Percentiles rank a stretch among this genome's conserved stretches.
Conservation (phyloP, 2,113 vertebrate genomes). For the Melanostigma gelatinosum region DNA sequence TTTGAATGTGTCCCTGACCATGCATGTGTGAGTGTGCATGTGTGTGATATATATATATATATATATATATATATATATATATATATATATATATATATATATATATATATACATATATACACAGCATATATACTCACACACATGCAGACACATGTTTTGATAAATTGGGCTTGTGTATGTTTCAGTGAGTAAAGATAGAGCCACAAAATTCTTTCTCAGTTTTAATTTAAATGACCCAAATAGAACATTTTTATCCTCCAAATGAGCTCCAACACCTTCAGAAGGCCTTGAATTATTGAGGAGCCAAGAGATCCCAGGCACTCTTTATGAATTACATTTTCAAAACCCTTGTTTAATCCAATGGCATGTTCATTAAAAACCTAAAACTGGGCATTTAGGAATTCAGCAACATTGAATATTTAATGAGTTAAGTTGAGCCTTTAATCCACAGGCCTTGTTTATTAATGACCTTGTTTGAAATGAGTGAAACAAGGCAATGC, state of each 20-base stretch:
- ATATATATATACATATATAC: too few species aligned
- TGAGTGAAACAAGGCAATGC: slow-evolving; percentile 14
- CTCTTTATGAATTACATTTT: slow-evolving; percentile 72
- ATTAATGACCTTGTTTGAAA: slow-evolving; percentile 57
- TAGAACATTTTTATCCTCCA: slow-evolving; percentile 61
- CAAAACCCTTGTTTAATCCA: slow-evolving; percentile 75
- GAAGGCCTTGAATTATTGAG: slow-evolving; percentile 76
- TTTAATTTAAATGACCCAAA: slow-evolving; percentile 58
- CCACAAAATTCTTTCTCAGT: slow-evolving; percentile 12
- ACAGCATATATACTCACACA: neutral
- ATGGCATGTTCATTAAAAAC: slow-evolving; percentile 71
- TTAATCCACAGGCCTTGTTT: slow-evolving; percentile 65
- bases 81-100: too few species aligned
- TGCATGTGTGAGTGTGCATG: neutral
- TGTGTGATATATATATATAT: neutral
- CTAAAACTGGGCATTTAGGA: slow-evolving; percentile 67
- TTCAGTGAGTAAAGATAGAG: slow-evolving; percentile 25
- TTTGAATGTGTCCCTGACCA: neutral
- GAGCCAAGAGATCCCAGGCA: slow-evolving; percentile 67
- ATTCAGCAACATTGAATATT: slow-evolving; percentile 73
- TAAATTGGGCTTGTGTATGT: slow-evolving; percentile 17
- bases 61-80: too few species aligned
- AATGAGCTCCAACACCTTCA: slow-evolving; percentile 73
- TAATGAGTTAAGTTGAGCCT: slow-evolving; percentile 67
- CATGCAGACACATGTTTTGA: neutral